Evolutionary conservation across 2,113 vertebrate species (phyloP).

Genomic region (Tympanuchus pallidicinctus): DNA sequence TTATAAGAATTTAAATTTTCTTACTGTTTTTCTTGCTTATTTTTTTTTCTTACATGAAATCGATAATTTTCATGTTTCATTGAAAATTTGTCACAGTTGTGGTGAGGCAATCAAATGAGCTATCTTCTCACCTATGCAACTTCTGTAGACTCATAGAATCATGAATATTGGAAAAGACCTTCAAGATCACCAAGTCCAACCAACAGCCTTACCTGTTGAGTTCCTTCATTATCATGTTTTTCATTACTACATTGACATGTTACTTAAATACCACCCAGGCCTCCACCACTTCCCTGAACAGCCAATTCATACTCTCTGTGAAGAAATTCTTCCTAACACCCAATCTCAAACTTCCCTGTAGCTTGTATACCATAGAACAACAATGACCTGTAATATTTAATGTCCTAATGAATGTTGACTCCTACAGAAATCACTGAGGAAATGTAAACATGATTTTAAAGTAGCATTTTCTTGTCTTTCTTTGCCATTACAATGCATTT

Average conservation of each 20-base stretch:
- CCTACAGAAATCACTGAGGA: background rate
- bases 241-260: background rate
- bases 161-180: background rate
- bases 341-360: background rate
- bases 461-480: background rate
- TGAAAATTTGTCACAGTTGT: background rate
- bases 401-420: background rate
- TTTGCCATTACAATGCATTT: background rate
- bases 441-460: background rate
- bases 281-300: background rate
- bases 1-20: background rate
- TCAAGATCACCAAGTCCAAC: background rate
- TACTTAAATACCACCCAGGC: background rate
- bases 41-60: too few species aligned
- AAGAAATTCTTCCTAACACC: background rate
- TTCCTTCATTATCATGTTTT: background rate
- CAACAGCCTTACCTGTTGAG: background rate
- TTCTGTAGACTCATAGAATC: background rate
- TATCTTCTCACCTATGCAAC: background rate
- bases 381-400: background rate
- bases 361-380: background rate
- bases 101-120: background rate
- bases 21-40: background rate
- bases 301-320: background rate
- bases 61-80: fast-evolving